These are phyloP conservation scores for Heteromormyrus szaboi DNA, from an alignment of 2,797 vertebrate genomes.

Conservation along the genomic window DNA sequence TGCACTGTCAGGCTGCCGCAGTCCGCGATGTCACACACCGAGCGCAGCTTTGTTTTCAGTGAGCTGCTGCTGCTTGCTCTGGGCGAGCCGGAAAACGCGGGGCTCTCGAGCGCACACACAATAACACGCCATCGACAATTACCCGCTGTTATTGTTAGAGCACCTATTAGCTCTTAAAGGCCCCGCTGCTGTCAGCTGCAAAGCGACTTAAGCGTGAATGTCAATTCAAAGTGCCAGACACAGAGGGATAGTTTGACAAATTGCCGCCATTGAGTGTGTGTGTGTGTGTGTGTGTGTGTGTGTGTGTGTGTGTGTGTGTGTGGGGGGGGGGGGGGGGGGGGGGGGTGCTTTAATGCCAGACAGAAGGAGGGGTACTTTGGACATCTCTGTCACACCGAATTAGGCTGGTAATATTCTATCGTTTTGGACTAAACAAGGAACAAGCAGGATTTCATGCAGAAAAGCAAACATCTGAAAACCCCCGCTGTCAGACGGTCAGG, in stretches of 20 bases:
- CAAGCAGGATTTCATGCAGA: not conserved
- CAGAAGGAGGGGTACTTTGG: not conserved
- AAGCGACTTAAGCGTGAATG: conserved; percentile 10
- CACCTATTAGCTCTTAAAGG: not conserved
- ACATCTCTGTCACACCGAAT: not conserved
- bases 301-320: not conserved
- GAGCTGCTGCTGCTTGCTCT: not conserved
- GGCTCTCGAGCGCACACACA: not conserved
- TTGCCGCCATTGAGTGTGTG: not conserved
- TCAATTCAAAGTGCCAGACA: not conserved
- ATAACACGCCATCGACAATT: not conserved
- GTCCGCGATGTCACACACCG: not conserved
- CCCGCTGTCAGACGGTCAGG: not conserved
- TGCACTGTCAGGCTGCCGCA: not conserved
- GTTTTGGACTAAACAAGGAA: not conserved
- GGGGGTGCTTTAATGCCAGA: not conserved
- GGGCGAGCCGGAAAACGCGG: not conserved
- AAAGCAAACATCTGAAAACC: not conserved
- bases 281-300: not conserved
- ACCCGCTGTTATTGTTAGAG: not conserved
- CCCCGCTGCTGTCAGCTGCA: not conserved
- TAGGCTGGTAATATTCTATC: conserved; percentile 2
- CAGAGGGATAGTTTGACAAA: conserved; percentile 11
- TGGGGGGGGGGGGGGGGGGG: not conserved
- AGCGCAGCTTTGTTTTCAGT: not conserved